Base-by-base conservation (phyloP, 2,797 vertebrate genomes). In the Glossophaga mutica region DNA sequence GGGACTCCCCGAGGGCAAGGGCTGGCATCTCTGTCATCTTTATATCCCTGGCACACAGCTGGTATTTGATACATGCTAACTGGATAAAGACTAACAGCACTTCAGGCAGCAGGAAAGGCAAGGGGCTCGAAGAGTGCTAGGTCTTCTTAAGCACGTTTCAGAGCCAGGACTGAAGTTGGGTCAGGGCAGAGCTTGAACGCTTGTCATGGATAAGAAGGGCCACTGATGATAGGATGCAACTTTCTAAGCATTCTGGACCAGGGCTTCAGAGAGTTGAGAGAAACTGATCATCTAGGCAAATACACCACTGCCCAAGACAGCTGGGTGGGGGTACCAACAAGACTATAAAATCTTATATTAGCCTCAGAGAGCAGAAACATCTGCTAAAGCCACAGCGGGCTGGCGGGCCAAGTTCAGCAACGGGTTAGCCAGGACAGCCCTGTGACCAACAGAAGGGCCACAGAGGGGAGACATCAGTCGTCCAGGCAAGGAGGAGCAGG, bases 361-460 rank as follows among this genome's bases (percentile, higher is more conserved):
- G 90, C 90, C 89, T 95, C 96, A 91, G 96, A 98, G 97, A 92
- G 79, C 84, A 98, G 97, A 98, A 98, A 97, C 95, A 97, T 88
- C 91, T 97, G 96, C 73, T 70, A 79, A 94, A 98, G 97, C 88
- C 94, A 94, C 90, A 97, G 93, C 10, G 0, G 93, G 92, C 77
- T 50, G 85, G 87, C 84, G 2, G 19, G 90, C 95, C 95, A 96
- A 95, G 97, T 93, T 98, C 98, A 98, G 95, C 92, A 93, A 83
- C 0, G 0, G 96, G 95, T 96, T 97, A 98, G 97, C 97, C 98
- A 98, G 96, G 93, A 76, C 4, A 67, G 93, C 84, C 97, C 96
- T 95, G 73, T 77, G 95, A 88, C 93, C 96, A 96, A 39, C 7
- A 37, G 94, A 78, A 95, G 93, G 3, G 0, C 92, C 95, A 95